Conservation (phyloP, 2,797 vertebrate genomes). For the Bovichtus variegatus region DNA sequence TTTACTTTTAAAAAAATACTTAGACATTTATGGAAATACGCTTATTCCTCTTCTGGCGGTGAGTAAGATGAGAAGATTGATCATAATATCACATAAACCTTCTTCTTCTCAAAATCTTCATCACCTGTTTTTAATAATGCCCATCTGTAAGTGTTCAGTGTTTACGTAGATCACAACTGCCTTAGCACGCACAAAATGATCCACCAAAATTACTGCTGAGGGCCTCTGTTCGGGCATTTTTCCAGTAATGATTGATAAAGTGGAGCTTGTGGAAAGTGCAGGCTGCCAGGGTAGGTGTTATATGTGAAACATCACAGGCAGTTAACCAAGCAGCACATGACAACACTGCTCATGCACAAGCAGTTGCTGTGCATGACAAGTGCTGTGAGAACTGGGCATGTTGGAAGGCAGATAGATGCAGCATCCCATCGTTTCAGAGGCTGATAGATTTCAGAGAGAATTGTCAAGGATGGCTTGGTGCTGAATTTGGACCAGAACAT, state of each 20-base stretch:
- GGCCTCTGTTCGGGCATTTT: conserved; percentile 52
- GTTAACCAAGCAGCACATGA: conserved; percentile 58
- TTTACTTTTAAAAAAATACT: neutral
- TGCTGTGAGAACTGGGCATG: conserved; percentile 41
- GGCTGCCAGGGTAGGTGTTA: conserved; percentile 72
- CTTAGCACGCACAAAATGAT: conserved; percentile 50
- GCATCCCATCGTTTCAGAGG: conserved; percentile 52
- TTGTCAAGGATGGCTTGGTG: conserved; percentile 66
- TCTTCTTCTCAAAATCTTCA: conserved; percentile 40
- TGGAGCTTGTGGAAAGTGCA: conserved; percentile 66
- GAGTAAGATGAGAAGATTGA: neutral
- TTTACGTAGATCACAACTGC: conserved; percentile 63
- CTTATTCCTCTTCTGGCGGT: neutral
- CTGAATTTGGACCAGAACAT: conserved; percentile 64
- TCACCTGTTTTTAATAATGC: conserved; percentile 63
- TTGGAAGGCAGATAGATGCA: conserved; percentile 30
- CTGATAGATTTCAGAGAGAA: conserved; percentile 66
- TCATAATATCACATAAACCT: neutral
- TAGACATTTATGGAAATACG: neutral
- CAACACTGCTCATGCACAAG: conserved; percentile 22
- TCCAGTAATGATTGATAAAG: conserved; percentile 73
- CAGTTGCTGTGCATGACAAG: conserved; percentile 32
- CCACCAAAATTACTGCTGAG: conserved; percentile 52
- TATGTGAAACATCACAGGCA: conserved; percentile 58
- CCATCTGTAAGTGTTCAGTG: conserved; percentile 65